Evolutionary conservation across 2,888 invertebrate genomes (phyloP), one percentile per base, ranked within the genome.

Genomic region (Allolobophora icterica): DNA sequence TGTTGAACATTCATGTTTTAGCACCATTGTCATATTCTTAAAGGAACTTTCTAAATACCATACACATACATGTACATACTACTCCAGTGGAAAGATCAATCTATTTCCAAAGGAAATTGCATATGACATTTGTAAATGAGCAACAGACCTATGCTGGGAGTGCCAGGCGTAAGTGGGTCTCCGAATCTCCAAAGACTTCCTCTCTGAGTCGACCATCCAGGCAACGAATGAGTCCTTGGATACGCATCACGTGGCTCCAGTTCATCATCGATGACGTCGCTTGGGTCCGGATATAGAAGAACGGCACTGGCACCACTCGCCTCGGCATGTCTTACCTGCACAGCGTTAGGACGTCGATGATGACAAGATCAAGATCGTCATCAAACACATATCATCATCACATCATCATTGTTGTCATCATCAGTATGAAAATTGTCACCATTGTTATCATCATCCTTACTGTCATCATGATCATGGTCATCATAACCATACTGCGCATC

Each of bases 281-380:
- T 93, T 1, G 95, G 95, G 91, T 95, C 95, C 4, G 94, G 93
- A 93, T 94, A 95, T 83, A 95, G 92, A n/a, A 95, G 93, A n/a
- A 94, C 94, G 1, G 94, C 95, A 5, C 91, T 89, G 0, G 94
- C 94, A 1, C 94, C 94, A 38, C 91, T 90, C 58, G 93, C 91
- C 91, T 94, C 94, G 1, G 94, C 94, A 92, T 94, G 94, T 42
- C 89, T 83, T 34, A 94, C 92, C 94, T 94, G 92, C 13, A 92
- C 38, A 87, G 24, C 8, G 24, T 8, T 6, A 34, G 52, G 71
- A 71, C n/a, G n/a, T 17, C 1, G 38, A 89, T 19, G 89, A 91
- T 71, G 45, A 58, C 83, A 24, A 40, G 89, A 38, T 89, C 24
- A 89, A 30, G 89, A 84, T 58, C 0, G n/a, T 52, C 19, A 91